Evolutionary conservation across 1,140 invertebrate genomes (phyloP), one percentile per base, ranked within the genome.

Genomic region (Procambarus virginalis): DNA sequence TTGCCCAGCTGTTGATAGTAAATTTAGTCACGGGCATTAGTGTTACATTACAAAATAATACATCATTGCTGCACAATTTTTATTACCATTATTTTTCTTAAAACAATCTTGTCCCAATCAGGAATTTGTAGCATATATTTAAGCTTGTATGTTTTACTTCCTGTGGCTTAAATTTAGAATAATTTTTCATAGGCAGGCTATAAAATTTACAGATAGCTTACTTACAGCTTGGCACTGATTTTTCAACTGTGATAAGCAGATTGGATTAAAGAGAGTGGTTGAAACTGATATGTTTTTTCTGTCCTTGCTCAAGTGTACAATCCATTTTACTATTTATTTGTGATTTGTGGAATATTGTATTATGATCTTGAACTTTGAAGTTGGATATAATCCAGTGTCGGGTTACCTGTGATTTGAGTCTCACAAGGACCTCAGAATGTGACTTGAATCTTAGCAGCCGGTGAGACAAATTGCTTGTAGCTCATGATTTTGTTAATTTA

Each of bases 181-280:
- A 84, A n/a, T 84, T 55, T 49, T 48, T 46, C 68, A 75, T 75
- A 84, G 20, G 22, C 51, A 73, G 48, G 45, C 49, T 84, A 20
- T 84, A 84, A 68, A 70, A n/a, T 80, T 79, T 80, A 76, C 85
- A 80, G 85, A 87, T 58, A 87, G 85, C 85, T 87, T 87, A 87
- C 85, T 87, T 87, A 87, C 85, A 87, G 85, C 85, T 87, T 87
- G 85, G 85, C 70, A 87, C 77, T 80, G 85, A 84, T 70, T 84
- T 78, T 79, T 80, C 85, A 87, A 80, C 85, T 87, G 85, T 87
- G 85, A 87, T 87, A 87, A 87, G 85, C 85, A 87, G 85, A 20
- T 87, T 87, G 85, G 77, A 87, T 51, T 87, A 87, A 87, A 87
- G 85, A 86, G 76, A 76, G 64, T 80, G 77, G 76, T 87, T 79